These are phyloP conservation scores for Lamellibrachia luymesi DNA, from an alignment of 1,140 invertebrate species.

Conservation along the genomic window DNA sequence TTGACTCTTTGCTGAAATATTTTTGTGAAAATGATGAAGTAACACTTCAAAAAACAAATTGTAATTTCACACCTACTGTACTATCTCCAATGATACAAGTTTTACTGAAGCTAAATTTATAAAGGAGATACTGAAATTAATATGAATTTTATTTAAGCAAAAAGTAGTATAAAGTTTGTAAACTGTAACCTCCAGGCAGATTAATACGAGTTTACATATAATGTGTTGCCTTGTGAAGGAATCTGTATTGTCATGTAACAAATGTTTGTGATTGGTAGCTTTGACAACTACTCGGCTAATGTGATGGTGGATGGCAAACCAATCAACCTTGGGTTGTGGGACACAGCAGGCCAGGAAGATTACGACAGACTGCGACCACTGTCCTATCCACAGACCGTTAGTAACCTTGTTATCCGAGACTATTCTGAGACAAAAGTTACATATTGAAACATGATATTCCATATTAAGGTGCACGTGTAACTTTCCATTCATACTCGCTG, in stretches of 20 bases:
- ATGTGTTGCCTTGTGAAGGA: not conserved
- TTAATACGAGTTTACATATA: not conserved
- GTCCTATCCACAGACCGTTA: slow-evolving; percentile 89
- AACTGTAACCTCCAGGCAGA: too few relatives aligned
- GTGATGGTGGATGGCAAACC: slow-evolving; percentile 99
- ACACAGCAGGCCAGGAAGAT: slow-evolving; percentile 69
- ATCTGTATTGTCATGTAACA: not conserved
- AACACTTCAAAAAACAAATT: not conserved
- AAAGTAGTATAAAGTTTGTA: too few relatives aligned
- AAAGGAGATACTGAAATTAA: not conserved
- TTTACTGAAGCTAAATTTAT: not conserved
- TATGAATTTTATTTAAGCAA: not conserved
- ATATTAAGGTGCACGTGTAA: too few relatives aligned
- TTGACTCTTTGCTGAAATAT: not conserved
- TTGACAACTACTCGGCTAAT: slow-evolving; percentile 98
- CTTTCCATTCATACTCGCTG: too few relatives aligned
- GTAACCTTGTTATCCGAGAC: slow-evolving; percentile 23
- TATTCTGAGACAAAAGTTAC: not conserved
- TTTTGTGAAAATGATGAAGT: not conserved
- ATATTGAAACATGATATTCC: not conserved
- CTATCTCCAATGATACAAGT: not conserved
- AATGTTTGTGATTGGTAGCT: slow-evolving; percentile 54
- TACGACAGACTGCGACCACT: slow-evolving; percentile 91
- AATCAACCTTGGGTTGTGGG: slow-evolving; percentile 77
- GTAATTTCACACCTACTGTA: not conserved